Evolutionary conservation across 2,888 invertebrate genomes (phyloP).

Genomic region (Clanis bilineata): DNA sequence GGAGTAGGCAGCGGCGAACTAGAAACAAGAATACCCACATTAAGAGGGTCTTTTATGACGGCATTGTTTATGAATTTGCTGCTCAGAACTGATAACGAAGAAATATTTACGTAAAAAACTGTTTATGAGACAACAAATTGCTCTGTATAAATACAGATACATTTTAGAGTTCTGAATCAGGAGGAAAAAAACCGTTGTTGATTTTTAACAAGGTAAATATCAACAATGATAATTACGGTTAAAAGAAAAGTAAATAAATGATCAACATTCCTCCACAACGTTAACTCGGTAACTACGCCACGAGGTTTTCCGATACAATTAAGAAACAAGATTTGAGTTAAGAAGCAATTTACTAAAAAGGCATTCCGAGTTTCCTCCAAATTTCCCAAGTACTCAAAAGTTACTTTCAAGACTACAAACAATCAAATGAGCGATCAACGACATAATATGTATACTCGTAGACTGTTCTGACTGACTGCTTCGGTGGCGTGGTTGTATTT

Average conservation of each 20-base stretch:
- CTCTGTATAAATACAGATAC: not conserved
- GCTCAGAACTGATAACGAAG: not conserved
- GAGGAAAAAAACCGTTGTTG: not conserved
- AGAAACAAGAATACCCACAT: no score
- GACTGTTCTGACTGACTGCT: no score
- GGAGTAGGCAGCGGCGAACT: no score
- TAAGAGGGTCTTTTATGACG: not conserved
- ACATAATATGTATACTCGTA: no score
- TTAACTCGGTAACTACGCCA: not conserved
- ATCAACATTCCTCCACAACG: no score
- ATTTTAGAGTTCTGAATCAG: no score
- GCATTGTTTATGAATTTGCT: not conserved
- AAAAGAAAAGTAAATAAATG: no score
- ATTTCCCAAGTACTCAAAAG: constrained; percentile 9
- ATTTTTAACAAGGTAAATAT: no score
- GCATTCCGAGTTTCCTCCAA: constrained; percentile 8
- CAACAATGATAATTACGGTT: no score
- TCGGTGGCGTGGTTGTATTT: no score
- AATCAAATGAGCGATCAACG: not conserved
- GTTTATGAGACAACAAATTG: not conserved
- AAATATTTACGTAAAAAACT: not conserved
- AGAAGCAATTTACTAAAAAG: constrained; percentile 14
- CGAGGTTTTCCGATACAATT: constrained; percentile 11
- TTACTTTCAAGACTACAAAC: constrained; percentile 15
- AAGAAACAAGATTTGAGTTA: constrained; percentile 10